phyloP scores from a whole-genome alignment of 1,140 invertebrate species.

The Drosophila willistoni region DNA sequence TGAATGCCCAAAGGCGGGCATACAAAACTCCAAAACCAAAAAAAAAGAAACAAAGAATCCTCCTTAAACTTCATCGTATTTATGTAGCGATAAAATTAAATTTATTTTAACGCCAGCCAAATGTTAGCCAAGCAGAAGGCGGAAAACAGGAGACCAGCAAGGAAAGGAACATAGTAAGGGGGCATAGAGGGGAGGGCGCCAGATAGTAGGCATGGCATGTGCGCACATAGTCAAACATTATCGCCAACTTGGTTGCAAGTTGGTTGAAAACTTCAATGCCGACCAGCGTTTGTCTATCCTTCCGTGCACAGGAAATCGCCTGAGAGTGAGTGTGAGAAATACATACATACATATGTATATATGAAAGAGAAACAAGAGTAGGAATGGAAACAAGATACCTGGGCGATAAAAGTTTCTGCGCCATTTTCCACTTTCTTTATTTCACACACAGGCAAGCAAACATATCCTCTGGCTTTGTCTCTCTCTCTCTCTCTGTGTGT shows the following conservation, averaged over 20 bases:
- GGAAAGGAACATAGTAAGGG: too few relatives aligned
- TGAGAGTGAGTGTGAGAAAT: background rate
- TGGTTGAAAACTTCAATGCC: slow-evolving; percentile 51
- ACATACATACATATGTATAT: background rate
- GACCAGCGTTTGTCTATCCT: slow-evolving; percentile 56
- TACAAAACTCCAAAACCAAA: slow-evolving; percentile 1
- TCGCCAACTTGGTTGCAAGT: slow-evolving; percentile 72
- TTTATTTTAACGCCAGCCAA: slow-evolving; percentile 74
- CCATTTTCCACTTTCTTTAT: slow-evolving; percentile 72
- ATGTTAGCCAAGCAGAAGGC: slow-evolving; percentile 37
- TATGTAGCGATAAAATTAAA: slow-evolving; percentile 81
- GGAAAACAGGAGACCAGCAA: background rate
- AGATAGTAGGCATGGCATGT: slow-evolving; percentile 50
- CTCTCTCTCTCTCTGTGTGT: slow-evolving; percentile 1
- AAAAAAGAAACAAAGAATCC: background rate
- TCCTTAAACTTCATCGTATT: slow-evolving; percentile 41
- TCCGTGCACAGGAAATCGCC: slow-evolving; percentile 64
- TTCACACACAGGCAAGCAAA: slow-evolving; percentile 23
- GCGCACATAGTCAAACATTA: slow-evolving; percentile 77
- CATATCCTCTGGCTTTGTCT: background rate
- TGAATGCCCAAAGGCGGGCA: background rate
- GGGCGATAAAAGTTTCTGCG: slow-evolving; percentile 78
- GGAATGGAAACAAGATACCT: slow-evolving; percentile 62
- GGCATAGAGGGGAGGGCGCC: background rate
- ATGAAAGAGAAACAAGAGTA: slow-evolving; percentile 31